phyloP scores from a whole-genome alignment of 1,140 invertebrate species.

The Drosophila sp. region DNA sequence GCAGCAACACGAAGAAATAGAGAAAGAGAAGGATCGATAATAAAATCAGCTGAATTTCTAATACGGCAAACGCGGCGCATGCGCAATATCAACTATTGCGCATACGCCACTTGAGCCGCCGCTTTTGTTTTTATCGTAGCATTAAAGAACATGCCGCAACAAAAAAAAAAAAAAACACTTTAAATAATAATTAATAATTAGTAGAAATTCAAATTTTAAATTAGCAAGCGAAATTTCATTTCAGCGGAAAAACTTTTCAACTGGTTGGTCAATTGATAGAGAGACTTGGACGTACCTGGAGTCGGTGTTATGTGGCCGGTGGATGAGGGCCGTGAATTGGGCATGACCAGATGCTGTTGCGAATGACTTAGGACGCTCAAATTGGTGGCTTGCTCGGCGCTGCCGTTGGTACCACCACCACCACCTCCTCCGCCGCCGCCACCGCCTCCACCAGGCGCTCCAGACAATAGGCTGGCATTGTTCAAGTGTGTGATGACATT shows the following conservation, averaged over 20 bases:
- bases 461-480: slow-evolving; percentile 64
- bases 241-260: slow-evolving; percentile 1
- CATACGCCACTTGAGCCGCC: slow-evolving; percentile 26
- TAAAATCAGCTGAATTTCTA: background rate
- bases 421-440: slow-evolving; percentile 81
- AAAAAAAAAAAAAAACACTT: slow-evolving; percentile 15
- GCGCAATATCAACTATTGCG: slow-evolving; percentile 23
- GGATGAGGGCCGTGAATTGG: slow-evolving; percentile 85
- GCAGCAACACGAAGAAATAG: slow-evolving; percentile 11
- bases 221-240: slow-evolving; percentile 29
- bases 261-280: background rate
- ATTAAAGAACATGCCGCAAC: slow-evolving; percentile 39
- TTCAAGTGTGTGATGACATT: slow-evolving; percentile 70
- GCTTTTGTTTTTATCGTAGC: slow-evolving; percentile 11
- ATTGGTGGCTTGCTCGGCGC: slow-evolving; percentile 85
- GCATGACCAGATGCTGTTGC: slow-evolving; percentile 85
- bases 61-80: slow-evolving; percentile 21
- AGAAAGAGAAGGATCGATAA: slow-evolving; percentile 16
- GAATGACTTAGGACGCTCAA: slow-evolving; percentile 84
- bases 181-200: slow-evolving; percentile 43
- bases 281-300: slow-evolving; percentile 80
- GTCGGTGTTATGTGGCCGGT: slow-evolving; percentile 88
- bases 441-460: slow-evolving; percentile 71
- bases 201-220: slow-evolving; percentile 19
- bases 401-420: slow-evolving; percentile 84